These are phyloP conservation scores for Parnassius apollo DNA, from an alignment of 2,888 invertebrate species.

Conservation along the genomic window DNA sequence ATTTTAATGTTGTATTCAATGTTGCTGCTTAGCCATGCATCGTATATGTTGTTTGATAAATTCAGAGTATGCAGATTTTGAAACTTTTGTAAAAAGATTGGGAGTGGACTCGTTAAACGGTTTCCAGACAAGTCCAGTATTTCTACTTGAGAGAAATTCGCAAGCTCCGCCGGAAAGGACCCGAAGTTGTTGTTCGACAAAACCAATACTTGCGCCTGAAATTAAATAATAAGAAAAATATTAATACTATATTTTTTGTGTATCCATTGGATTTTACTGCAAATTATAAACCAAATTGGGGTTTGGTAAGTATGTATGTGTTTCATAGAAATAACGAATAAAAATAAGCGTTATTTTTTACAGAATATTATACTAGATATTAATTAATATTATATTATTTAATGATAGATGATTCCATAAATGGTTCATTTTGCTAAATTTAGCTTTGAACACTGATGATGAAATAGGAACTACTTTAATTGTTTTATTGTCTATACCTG, in stretches of 20 bases:
- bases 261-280: not conserved
- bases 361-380: no score
- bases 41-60: conserved; percentile 81
- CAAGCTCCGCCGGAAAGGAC: conserved; percentile 77
- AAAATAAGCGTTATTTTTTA: no score
- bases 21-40: conserved; percentile 56
- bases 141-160: conserved; percentile 72
- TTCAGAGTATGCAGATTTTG: conserved; percentile 75
- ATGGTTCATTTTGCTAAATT: no score
- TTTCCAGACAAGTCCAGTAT: conserved; percentile 75
- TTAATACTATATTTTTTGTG: not conserved
- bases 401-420: no score
- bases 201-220: conserved; percentile 83
- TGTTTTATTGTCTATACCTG: no score
- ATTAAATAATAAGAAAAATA: conserved; percentile 31
- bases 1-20: conserved; percentile 62
- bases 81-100: conserved; percentile 69
- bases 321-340: no score
- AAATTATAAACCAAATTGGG: no score
- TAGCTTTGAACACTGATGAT: no score
- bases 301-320: no score
- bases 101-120: conserved; percentile 67
- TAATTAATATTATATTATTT: no score
- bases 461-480: no score
- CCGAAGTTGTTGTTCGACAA: conserved; percentile 83